These are phyloP conservation scores for Athetis lepigone DNA, from an alignment of 2,888 invertebrate species.

Conservation along the genomic window DNA sequence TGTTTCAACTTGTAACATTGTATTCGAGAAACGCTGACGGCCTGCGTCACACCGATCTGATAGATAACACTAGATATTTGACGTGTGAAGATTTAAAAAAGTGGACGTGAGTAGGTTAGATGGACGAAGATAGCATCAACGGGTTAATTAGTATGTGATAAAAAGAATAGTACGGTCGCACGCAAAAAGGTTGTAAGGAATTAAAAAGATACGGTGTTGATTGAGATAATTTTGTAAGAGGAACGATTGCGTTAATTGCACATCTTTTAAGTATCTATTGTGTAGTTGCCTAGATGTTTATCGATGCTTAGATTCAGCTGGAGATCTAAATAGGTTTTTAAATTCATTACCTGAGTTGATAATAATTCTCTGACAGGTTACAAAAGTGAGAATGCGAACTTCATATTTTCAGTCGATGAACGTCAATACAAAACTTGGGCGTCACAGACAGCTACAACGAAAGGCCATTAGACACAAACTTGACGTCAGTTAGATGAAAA, in stretches of 20 bases:
- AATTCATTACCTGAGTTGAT: neutral
- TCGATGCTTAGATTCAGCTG: neutral
- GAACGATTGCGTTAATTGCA: conserved; percentile 26
- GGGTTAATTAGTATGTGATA: conserved; percentile 54
- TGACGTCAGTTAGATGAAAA: neutral
- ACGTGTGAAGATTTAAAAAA: conserved; percentile 78
- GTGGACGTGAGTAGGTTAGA: conserved; percentile 71
- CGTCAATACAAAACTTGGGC: neutral
- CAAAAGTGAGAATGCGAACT: neutral
- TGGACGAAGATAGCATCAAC: conserved; percentile 65
- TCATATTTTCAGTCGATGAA: neutral
- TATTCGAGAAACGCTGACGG: conserved; percentile 67
- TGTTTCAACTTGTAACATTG: conserved; percentile 59
- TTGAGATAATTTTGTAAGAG: conserved; percentile 45
- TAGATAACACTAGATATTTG: conserved; percentile 81
- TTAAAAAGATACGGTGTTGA: conserved; percentile 52
- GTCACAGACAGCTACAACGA: neutral
- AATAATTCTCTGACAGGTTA: neutral
- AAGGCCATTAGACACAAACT: neutral
- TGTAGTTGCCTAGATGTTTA: conserved; percentile 11
- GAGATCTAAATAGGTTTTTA: neutral
- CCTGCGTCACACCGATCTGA: conserved; percentile 74
- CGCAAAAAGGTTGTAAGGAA: conserved; percentile 47
- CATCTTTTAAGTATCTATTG: conserved; percentile 5
- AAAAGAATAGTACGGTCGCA: conserved; percentile 43